phyloP scores from a whole-genome alignment of 2,888 invertebrate species.

The Epirrita christyi region DNA sequence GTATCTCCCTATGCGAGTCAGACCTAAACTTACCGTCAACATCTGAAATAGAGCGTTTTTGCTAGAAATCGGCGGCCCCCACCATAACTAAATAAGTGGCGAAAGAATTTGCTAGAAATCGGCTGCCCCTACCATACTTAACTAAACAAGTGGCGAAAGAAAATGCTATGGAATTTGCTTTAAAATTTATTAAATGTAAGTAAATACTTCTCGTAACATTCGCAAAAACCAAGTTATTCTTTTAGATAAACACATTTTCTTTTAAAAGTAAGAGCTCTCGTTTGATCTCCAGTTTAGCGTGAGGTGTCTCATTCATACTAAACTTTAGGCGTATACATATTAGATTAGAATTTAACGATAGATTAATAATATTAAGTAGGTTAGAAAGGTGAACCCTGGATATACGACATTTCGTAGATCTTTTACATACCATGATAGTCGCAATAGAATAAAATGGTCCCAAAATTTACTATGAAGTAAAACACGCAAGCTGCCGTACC shows the following conservation, averaged over 20 bases:
- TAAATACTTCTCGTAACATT: slow-evolving; percentile 71
- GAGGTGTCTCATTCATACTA: slow-evolving; percentile 73
- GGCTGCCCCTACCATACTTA: slow-evolving; percentile 75
- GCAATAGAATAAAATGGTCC: slow-evolving; percentile 75
- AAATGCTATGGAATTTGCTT: slow-evolving; percentile 80
- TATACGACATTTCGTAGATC: slow-evolving; percentile 42
- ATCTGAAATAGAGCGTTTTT: slow-evolving; percentile 82
- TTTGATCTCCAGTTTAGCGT: slow-evolving; percentile 55
- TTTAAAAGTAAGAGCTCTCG: slow-evolving; percentile 49
- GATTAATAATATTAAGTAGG: slow-evolving; percentile 35
- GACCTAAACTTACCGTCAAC: slow-evolving; percentile 84
- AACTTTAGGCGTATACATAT: slow-evolving; percentile 64
- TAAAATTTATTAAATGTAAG: slow-evolving; percentile 77
- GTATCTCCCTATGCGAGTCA: slow-evolving; percentile 63
- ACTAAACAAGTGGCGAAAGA: slow-evolving; percentile 69
- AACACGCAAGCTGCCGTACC: slow-evolving; percentile 64
- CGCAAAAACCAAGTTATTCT: slow-evolving; percentile 61
- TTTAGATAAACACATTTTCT: slow-evolving; percentile 50
- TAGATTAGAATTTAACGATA: slow-evolving; percentile 34
- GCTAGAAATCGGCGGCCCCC: slow-evolving; percentile 73
- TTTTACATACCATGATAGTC: slow-evolving; percentile 50
- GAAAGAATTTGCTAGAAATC: slow-evolving; percentile 66
- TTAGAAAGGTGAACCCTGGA: slow-evolving; percentile 41
- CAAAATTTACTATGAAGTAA: slow-evolving; percentile 82
- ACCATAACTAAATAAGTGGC: too few relatives aligned